Evolutionary conservation across 2,797 vertebrate species (phyloP).

Genomic region (Sebastes alutus): DNA sequence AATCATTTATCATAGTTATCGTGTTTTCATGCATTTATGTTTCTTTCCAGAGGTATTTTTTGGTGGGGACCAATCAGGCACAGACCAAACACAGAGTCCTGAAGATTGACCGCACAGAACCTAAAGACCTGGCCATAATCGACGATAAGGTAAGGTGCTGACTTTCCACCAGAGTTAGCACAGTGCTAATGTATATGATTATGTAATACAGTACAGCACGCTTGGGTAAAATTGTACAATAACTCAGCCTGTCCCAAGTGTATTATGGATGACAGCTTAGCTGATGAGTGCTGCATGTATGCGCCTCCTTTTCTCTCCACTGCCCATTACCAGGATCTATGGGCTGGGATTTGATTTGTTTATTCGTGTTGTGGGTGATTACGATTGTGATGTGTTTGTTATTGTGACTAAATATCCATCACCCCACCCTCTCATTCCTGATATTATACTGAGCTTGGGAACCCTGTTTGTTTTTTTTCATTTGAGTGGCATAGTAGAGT

Average conservation of each 20-base stretch:
- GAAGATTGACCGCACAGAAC: slow-evolving; percentile 98
- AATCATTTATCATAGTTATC: background rate
- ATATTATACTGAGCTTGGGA: slow-evolving; percentile 33
- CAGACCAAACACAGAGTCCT: slow-evolving; percentile 94
- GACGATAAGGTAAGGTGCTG: slow-evolving; percentile 91
- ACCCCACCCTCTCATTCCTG: slow-evolving; percentile 26
- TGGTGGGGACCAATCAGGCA: slow-evolving; percentile 94
- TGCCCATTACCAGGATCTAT: slow-evolving; percentile 63
- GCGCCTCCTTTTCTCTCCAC: slow-evolving; percentile 22
- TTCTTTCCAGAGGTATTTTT: slow-evolving; percentile 90
- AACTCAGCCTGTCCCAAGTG: slow-evolving; percentile 53
- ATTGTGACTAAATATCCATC: slow-evolving; percentile 57
- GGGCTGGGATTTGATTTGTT: slow-evolving; percentile 55
- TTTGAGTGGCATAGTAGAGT: slow-evolving; percentile 18
- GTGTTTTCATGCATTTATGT: background rate
- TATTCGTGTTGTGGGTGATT: slow-evolving; percentile 29
- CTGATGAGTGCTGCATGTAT: slow-evolving; percentile 41
- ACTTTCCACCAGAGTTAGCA: slow-evolving; percentile 12
- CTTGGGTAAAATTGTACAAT: slow-evolving; percentile 56
- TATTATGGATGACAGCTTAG: slow-evolving; percentile 44
- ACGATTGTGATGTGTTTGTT: slow-evolving; percentile 55
- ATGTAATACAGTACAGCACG: slow-evolving; percentile 67
- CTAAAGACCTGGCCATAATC: slow-evolving; percentile 93
- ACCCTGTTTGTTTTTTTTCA: slow-evolving; percentile 10
- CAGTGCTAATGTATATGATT: slow-evolving; percentile 49